Conservation (phyloP, 1,140 invertebrate genomes). For the Lucilia sericata region DNA sequence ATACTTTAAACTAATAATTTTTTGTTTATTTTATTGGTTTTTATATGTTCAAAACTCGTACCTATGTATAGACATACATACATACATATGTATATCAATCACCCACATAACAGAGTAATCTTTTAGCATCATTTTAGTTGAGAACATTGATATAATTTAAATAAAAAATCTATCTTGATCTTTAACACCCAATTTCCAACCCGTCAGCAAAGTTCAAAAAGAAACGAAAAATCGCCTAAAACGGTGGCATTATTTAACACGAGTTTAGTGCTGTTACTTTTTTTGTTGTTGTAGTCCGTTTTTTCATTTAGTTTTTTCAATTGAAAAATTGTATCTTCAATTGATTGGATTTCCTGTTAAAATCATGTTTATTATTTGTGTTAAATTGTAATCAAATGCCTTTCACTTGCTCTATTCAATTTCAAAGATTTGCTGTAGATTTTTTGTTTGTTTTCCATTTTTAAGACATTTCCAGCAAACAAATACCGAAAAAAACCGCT, state of each 20-base stretch:
- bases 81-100: no score
- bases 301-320: not conserved
- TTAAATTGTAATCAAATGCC: slow-evolving; percentile 29
- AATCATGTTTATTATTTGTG: slow-evolving; percentile 27
- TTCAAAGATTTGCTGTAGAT: not conserved
- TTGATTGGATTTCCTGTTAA: slow-evolving; percentile 27
- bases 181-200: no score
- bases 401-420: slow-evolving; percentile 15
- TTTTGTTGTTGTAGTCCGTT: not conserved
- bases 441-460: not conserved
- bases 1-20: no score
- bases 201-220: no score
- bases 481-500: not conserved
- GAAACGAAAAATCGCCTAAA: not conserved
- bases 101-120: no score
- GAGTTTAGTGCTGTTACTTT: not conserved
- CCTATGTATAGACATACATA: no score
- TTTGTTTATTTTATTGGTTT: no score
- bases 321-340: slow-evolving; percentile 27
- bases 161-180: no score
- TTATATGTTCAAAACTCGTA: no score
- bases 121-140: no score
- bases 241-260: slow-evolving; percentile 23
- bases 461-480: not conserved
- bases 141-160: no score